phyloP scores from a whole-genome alignment of 2,113 vertebrate species.

The Tympanuchus pallidicinctus region DNA sequence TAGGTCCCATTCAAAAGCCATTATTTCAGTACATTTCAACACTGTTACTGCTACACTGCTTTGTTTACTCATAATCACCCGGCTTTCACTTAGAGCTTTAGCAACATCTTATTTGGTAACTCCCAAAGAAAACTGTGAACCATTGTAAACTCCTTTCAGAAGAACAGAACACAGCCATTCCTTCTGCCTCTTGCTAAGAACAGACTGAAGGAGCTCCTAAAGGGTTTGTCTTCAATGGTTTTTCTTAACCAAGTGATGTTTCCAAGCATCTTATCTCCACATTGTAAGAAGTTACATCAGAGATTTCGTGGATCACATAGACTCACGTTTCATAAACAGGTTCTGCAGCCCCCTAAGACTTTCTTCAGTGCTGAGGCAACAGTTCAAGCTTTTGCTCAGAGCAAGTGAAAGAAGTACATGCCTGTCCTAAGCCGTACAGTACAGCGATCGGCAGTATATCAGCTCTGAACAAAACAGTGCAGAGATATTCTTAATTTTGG shows the following conservation, averaged over 20 bases:
- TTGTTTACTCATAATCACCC: background rate
- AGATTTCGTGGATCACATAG: background rate
- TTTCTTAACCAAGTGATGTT: background rate
- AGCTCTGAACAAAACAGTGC: background rate
- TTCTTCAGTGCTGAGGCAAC: background rate
- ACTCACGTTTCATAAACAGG: background rate
- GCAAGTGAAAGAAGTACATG: background rate
- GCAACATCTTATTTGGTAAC: background rate
- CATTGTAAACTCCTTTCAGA: constrained; percentile 2
- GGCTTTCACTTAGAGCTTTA: background rate
- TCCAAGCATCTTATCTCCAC: background rate
- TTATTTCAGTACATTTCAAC: background rate
- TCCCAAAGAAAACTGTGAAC: background rate
- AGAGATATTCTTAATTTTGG: background rate
- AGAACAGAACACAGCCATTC: background rate
- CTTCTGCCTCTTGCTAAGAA: background rate
- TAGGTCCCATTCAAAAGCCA: background rate
- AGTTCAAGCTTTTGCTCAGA: background rate
- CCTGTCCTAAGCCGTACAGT: background rate
- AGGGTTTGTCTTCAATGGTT: background rate
- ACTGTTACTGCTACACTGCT: background rate
- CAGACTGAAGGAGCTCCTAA: constrained; percentile 15
- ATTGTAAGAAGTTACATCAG: background rate
- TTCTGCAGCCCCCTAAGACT: background rate
- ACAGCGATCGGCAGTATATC: background rate